Percentiles rank a stretch among this genome's conserved stretches.
These are phyloP conservation scores for Miichthys miiuy DNA, from an alignment of 2,797 vertebrate species.

Conservation along the genomic window DNA sequence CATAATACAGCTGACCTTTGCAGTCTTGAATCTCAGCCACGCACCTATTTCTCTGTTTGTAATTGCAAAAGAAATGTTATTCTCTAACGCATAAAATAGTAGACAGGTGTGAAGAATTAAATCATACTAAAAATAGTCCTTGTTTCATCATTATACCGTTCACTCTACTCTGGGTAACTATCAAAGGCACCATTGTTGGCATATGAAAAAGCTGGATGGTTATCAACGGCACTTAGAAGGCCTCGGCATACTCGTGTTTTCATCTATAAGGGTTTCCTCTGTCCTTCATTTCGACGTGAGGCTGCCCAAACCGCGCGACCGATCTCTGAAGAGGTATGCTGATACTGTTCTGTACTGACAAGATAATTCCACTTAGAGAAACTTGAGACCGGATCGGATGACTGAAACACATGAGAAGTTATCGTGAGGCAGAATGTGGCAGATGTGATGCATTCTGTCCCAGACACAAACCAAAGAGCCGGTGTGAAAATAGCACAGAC, in stretches of 20 bases:
- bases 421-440: no score
- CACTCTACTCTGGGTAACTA: not conserved
- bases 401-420: not conserved
- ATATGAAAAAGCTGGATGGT: not conserved
- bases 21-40: conserved; percentile 20
- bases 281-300: not conserved
- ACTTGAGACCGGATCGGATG: not conserved
- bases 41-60: conserved; percentile 15
- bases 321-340: not conserved
- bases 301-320: not conserved
- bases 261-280: no score
- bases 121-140: not conserved
- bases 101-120: not conserved
- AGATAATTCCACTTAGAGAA: not conserved
- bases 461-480: not conserved
- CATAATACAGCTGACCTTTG: conserved; percentile 72
- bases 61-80: conserved; percentile 5
- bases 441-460: not conserved
- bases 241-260: not conserved
- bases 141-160: no score
- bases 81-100: not conserved
- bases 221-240: not conserved
- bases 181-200: not conserved
- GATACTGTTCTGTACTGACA: not conserved
- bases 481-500: not conserved